These are phyloP conservation scores for Casuarius casuarius DNA, from an alignment of 2,113 vertebrate genomes.

Conservation along the genomic window DNA sequence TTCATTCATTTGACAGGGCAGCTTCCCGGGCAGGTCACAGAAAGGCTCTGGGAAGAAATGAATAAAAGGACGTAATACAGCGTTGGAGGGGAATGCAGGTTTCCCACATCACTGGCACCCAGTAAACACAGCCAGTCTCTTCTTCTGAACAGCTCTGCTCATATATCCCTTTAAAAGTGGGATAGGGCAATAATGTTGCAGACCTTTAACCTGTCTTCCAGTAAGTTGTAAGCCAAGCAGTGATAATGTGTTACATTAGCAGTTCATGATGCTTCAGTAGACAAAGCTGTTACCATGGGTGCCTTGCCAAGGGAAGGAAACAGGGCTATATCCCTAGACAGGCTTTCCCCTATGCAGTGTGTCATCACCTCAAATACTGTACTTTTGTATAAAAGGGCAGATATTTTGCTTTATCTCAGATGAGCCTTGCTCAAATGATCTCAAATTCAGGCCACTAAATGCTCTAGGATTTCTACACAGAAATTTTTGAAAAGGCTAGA, in stretches of 20 bases:
- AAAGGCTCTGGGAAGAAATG: background rate
- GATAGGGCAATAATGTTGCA: background rate
- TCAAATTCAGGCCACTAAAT: background rate
- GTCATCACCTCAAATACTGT: background rate
- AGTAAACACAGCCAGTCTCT: background rate
- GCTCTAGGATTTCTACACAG: background rate
- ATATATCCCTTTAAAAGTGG: background rate
- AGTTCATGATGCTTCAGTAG: background rate
- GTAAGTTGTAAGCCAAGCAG: background rate
- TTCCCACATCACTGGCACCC: background rate
- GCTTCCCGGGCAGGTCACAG: background rate
- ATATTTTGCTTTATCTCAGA: background rate
- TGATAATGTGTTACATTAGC: background rate
- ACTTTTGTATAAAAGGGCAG: background rate
- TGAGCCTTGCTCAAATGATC: background rate
- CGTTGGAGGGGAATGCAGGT: accelerated
- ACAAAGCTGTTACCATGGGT: background rate
- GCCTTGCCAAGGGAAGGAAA: background rate
- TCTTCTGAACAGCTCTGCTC: background rate
- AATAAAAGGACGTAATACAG: background rate
- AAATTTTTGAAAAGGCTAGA: background rate
- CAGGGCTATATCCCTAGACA: background rate
- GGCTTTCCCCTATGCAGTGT: background rate
- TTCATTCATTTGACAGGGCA: background rate
- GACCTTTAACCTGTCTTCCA: constrained; percentile 28